phyloP scores from a whole-genome alignment of 2,888 invertebrate species.

The Limenitis camilla region DNA sequence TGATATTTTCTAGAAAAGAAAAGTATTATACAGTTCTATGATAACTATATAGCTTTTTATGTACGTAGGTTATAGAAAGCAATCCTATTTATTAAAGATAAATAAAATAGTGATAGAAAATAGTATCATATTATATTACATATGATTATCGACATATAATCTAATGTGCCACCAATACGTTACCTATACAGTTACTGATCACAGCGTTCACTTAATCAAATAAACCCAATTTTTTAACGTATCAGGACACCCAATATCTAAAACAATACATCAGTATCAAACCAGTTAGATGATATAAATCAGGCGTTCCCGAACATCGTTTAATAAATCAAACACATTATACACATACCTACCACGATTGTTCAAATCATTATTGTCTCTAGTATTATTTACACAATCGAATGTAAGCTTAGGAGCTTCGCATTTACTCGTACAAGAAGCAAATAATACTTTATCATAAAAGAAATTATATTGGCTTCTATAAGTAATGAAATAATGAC shows the following conservation, averaged over 20 bases:
- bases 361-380: conserved; percentile 66
- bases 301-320: conserved; percentile 37
- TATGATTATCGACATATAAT: no score
- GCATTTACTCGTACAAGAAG: conserved; percentile 27
- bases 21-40: no score
- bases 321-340: conserved; percentile 69
- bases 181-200: conserved; percentile 9
- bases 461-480: conserved; percentile 13
- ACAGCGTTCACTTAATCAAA: conserved; percentile 11
- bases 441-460: conserved; percentile 17
- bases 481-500: conserved; percentile 12
- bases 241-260: conserved; percentile 23
- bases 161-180: no score
- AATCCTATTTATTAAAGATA: no score
- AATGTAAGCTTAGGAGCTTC: conserved; percentile 42
- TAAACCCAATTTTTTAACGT: conserved; percentile 17
- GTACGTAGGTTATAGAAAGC: no score
- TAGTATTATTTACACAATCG: conserved; percentile 59
- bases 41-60: no score
- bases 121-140: no score
- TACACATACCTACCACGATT: conserved; percentile 55
- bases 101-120: no score
- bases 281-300: conserved; percentile 27
- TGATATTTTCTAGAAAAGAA: no score
- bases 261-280: conserved; percentile 28